Conservation (phyloP, 2,797 vertebrate species). For the Dromococcyx pavoninus region DNA sequence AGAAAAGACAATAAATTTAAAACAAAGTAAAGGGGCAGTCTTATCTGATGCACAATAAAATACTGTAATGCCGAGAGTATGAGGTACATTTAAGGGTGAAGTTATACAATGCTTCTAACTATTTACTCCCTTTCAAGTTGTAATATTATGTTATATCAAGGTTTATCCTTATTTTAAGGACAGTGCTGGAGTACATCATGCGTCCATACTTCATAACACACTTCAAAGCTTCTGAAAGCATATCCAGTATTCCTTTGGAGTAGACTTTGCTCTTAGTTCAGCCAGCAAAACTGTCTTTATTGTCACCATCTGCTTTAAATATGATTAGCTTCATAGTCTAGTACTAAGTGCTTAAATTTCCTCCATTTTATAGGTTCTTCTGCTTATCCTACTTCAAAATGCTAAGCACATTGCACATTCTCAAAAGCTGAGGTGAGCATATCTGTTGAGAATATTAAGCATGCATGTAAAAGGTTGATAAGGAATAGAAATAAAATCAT, state of each 20-base stretch:
- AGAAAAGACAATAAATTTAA: slow-evolving; percentile 19
- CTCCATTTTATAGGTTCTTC: background rate
- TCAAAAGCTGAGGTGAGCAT: background rate
- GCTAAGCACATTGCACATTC: background rate
- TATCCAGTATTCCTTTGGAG: background rate
- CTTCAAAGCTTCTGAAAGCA: background rate
- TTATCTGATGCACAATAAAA: background rate
- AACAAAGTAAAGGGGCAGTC: background rate
- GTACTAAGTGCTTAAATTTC: background rate
- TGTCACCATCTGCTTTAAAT: background rate
- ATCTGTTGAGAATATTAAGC: background rate
- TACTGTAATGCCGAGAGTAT: background rate
- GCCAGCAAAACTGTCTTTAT: background rate
- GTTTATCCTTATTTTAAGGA: background rate
- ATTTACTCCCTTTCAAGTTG: background rate
- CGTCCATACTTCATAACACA: background rate
- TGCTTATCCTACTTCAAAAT: background rate
- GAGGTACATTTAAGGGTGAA: background rate
- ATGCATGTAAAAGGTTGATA: background rate
- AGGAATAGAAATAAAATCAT: background rate
- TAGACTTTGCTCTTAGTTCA: background rate
- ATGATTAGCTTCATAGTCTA: background rate
- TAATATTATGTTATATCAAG: background rate
- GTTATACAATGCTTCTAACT: background rate
- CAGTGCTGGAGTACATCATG: background rate